A percentile compares a stretch with the other conserved stretches of the same genome.
phyloP scores from a whole-genome alignment of 2,888 invertebrate species.

The Noctua janthe region DNA sequence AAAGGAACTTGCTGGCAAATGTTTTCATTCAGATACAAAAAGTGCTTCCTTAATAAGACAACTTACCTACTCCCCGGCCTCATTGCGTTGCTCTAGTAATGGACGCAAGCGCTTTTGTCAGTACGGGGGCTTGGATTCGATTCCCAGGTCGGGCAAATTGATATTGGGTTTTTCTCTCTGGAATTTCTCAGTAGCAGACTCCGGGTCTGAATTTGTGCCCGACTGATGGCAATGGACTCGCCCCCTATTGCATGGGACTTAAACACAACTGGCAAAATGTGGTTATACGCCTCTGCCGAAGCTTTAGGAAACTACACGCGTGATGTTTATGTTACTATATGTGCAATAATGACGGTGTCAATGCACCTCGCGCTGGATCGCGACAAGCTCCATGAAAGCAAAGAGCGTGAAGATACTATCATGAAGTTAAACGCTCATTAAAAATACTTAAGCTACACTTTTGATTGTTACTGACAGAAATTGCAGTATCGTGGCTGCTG shows the following conservation, averaged over 20 bases:
- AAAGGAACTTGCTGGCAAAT: not conserved
- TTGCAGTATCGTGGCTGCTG: not conserved
- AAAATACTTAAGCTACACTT: not conserved
- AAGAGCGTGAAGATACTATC: constrained; percentile 44
- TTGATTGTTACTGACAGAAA: not conserved
- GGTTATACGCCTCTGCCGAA: not conserved
- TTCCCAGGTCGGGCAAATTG: not conserved
- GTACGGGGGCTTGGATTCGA: not conserved
- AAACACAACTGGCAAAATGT: not conserved
- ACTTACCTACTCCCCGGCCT: not conserved
- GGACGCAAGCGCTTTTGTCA: not conserved
- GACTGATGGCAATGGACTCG: not conserved
- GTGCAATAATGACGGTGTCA: constrained; percentile 21
- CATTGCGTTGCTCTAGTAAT: not conserved
- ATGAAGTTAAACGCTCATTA: constrained; percentile 35
- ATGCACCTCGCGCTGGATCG: constrained; percentile 21
- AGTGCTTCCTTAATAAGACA: not conserved
- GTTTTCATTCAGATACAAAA: not conserved
- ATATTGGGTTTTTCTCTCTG: not conserved
- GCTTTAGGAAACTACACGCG: not conserved
- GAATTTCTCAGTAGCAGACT: not conserved
- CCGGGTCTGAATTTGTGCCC: not conserved
- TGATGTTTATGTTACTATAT: not conserved
- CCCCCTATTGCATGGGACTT: not conserved
- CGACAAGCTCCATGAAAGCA: constrained; percentile 7